Conservation (phyloP, 2,113 vertebrate genomes). For the Egretta garzetta region DNA sequence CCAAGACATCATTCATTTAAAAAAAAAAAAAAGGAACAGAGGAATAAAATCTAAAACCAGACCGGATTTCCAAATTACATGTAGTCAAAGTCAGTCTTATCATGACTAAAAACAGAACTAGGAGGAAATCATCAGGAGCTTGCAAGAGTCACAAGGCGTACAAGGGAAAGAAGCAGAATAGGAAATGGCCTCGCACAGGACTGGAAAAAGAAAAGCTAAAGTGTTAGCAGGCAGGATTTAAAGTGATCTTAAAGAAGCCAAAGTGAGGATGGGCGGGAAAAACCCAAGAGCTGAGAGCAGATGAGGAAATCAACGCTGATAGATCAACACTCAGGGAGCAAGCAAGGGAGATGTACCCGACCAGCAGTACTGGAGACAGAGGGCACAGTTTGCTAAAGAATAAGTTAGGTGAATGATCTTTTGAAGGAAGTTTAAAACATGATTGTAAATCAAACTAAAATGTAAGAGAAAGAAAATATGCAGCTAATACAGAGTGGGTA, state of each 20-base stretch:
- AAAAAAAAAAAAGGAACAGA: background rate
- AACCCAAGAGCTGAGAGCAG: background rate
- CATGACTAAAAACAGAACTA: background rate
- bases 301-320: background rate
- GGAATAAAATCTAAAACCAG: background rate
- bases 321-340: background rate
- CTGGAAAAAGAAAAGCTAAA: background rate
- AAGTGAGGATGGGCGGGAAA: background rate
- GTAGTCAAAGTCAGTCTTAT: background rate
- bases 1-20: background rate
- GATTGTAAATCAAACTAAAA: background rate
- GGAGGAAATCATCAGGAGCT: background rate
- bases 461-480: background rate
- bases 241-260: background rate
- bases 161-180: background rate
- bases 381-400: background rate
- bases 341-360: background rate
- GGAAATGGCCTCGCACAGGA: background rate
- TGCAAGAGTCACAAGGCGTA: fast-evolving
- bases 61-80: background rate
- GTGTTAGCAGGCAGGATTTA: background rate
- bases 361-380: background rate
- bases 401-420: background rate
- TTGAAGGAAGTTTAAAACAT: background rate
- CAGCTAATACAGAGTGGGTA: background rate